Evolutionary conservation across 2,113 vertebrate genomes (phyloP), one percentile per base, ranked within the genome.

Genomic region (Channa argus): DNA sequence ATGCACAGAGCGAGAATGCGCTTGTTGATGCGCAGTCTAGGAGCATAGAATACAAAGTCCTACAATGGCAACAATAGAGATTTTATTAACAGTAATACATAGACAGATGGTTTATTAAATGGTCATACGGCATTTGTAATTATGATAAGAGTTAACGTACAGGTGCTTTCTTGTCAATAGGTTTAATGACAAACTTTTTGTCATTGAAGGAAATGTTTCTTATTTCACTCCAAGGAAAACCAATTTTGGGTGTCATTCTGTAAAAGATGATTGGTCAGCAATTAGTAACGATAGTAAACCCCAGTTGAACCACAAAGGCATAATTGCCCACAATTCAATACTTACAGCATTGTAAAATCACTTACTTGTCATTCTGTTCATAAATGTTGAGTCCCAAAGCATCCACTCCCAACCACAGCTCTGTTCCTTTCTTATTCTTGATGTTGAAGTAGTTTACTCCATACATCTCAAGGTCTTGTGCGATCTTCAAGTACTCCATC

Each of bases 101-200:
- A 45, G 34, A 37, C 0, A 6, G 4, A 36, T 5, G 2, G n/a
- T 60, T 52, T 8, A 11, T 5, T 37, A 5, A 41, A 1, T 24
- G 24, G 1, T 24, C 24, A 24, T 8, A 38, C 12, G 5, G 1
- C 24, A 11, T 53, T 3, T 44, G 6, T 49, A 41, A 44, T 34
- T 15, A 7, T 53, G 4, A 7, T 24, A 24, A 24, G 24, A 24
- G 34, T 59, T 47, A 5, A 88, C 88, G 15, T 95, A 99, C 98
- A 70, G 98, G 98, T 5, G 98, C 96, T 95, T 99, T 99, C 94
- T 99, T 99, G 94, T 99, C 97, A 88, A 99, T 99, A 46, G 98
- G 98, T 88, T 99, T 99, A 78, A 99, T 99, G 85, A 99, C 97
- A 91, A 99, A 99, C 90, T 99, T 99, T 96, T 99, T 99, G 92